phyloP scores from a whole-genome alignment of 2,888 invertebrate genomes.

The Rhingia rostrata region DNA sequence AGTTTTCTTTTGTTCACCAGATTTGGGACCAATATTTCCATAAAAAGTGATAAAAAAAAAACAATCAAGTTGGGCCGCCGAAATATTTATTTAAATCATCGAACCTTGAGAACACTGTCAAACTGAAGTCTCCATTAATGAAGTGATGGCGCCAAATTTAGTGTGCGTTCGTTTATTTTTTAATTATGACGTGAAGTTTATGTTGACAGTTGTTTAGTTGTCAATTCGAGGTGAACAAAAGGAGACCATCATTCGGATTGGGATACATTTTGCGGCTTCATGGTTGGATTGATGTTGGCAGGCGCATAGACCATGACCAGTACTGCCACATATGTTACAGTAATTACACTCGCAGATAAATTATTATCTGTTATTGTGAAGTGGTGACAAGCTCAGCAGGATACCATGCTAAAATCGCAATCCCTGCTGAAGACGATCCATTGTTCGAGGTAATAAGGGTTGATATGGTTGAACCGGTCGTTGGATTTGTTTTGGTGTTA shows the following conservation, averaged over 20 bases:
- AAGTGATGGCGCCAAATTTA: conserved; percentile 62
- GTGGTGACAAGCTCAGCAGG: conserved; percentile 70
- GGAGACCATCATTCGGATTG: neutral
- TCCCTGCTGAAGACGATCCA: conserved; percentile 34
- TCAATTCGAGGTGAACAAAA: conserved; percentile 7
- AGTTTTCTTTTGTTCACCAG: neutral
- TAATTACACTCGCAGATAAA: conserved; percentile 72
- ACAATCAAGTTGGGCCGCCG: conserved; percentile 26
- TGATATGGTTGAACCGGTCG: conserved; percentile 60
- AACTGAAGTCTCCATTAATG: conserved; percentile 41
- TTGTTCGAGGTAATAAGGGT: conserved; percentile 69
- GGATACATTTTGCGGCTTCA: conserved; percentile 58
- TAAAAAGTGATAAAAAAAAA: conserved; percentile 60
- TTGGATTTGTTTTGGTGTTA: conserved; percentile 68
- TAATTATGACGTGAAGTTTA: conserved; percentile 54
- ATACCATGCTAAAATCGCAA: conserved; percentile 47
- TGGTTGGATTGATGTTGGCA: conserved; percentile 47
- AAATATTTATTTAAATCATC: conserved; percentile 1
- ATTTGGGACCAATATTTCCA: conserved; percentile 57
- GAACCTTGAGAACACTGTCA: conserved; percentile 34
- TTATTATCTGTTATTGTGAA: conserved; percentile 66
- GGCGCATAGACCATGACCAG: conserved; percentile 65
- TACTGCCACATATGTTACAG: conserved; percentile 74
- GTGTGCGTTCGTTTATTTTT: conserved; percentile 44
- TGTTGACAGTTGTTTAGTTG: conserved; percentile 51